A percentile compares a stretch with the other conserved stretches of the same genome.
These are phyloP conservation scores for Struthidea cinerea DNA, from an alignment of 2,113 vertebrate genomes.

Conservation along the genomic window DNA sequence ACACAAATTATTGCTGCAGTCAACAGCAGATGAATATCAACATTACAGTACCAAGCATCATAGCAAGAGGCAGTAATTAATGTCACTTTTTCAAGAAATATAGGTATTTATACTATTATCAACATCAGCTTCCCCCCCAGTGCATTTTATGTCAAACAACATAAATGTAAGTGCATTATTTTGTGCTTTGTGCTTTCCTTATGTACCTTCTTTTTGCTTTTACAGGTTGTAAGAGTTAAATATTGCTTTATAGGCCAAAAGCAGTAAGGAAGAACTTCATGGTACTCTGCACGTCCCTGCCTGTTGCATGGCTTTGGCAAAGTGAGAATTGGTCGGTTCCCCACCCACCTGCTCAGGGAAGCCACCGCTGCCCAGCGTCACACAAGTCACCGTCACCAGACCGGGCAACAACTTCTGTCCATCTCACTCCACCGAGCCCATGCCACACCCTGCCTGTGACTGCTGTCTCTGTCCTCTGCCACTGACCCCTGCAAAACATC, in stretches of 20 bases:
- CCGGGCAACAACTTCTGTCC: not conserved
- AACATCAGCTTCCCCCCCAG: slow-evolving; percentile 75
- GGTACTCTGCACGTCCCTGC: slow-evolving; percentile 63
- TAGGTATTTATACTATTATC: slow-evolving; percentile 73
- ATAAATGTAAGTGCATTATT: slow-evolving; percentile 78
- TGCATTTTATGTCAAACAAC: slow-evolving; percentile 76
- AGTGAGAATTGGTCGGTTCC: slow-evolving; percentile 73
- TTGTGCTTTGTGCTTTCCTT: slow-evolving; percentile 77
- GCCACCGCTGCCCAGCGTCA: not conserved
- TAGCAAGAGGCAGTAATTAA: slow-evolving; percentile 78
- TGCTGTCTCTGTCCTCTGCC: not conserved
- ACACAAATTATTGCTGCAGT: slow-evolving; percentile 78
- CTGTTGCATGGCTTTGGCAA: slow-evolving; percentile 69
- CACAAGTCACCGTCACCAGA: not conserved
- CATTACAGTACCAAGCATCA: slow-evolving; percentile 84
- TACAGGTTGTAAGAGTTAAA: slow-evolving; percentile 66
- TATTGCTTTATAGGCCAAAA: slow-evolving; percentile 80
- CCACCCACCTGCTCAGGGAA: slow-evolving; percentile 49
- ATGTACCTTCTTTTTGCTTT: slow-evolving; percentile 68
- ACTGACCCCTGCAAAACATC: not conserved
- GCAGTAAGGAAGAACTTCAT: slow-evolving; percentile 66
- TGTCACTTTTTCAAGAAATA: slow-evolving; percentile 76
- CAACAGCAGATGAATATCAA: slow-evolving; percentile 80
- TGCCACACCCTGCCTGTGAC: not conserved
- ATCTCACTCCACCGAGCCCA: not conserved